These are phyloP conservation scores for Mycetomoellerius zeteki DNA, from an alignment of 1,140 invertebrate species.

Conservation along the genomic window DNA sequence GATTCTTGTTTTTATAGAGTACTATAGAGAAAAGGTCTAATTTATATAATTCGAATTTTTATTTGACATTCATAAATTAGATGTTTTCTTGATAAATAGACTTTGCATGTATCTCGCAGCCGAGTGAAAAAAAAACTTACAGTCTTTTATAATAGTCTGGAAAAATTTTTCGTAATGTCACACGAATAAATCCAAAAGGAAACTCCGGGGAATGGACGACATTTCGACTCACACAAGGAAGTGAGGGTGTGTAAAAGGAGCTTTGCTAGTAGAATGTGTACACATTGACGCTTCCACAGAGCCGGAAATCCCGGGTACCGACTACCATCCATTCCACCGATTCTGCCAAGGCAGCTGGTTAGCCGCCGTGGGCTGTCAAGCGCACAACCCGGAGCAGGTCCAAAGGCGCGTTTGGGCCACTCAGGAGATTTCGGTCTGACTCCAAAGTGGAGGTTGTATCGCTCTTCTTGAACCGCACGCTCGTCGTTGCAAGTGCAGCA, in stretches of 20 bases:
- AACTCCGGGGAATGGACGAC: slow-evolving; percentile 12
- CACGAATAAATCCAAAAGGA: slow-evolving; percentile 49
- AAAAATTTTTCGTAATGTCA: slow-evolving; percentile 34
- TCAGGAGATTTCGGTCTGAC: slow-evolving; percentile 57
- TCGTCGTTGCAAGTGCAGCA: slow-evolving; percentile 44
- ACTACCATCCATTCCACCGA: slow-evolving; percentile 41
- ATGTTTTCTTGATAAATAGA: slow-evolving; percentile 27
- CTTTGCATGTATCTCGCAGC: too few species aligned
- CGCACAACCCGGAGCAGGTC: slow-evolving; percentile 46
- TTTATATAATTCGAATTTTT: neutral
- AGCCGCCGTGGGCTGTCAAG: slow-evolving; percentile 60
- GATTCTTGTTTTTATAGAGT: neutral
- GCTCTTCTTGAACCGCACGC: slow-evolving; percentile 43
- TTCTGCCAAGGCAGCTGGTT: slow-evolving; percentile 56
- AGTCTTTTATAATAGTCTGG: slow-evolving; percentile 32
- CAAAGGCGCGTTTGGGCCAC: slow-evolving; percentile 62
- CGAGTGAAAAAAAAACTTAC: neutral
- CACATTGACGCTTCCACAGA: slow-evolving; percentile 56
- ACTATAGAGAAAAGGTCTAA: too few species aligned
- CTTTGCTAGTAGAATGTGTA: slow-evolving; percentile 51
- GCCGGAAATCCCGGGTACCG: slow-evolving; percentile 48
- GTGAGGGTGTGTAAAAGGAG: slow-evolving; percentile 19
- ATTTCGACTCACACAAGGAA: slow-evolving; percentile 11
- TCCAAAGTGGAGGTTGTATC: slow-evolving; percentile 59
- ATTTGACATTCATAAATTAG: slow-evolving; percentile 1